phyloP scores from a whole-genome alignment of 2,113 vertebrate species.

The Austrofundulus limnaeus region DNA sequence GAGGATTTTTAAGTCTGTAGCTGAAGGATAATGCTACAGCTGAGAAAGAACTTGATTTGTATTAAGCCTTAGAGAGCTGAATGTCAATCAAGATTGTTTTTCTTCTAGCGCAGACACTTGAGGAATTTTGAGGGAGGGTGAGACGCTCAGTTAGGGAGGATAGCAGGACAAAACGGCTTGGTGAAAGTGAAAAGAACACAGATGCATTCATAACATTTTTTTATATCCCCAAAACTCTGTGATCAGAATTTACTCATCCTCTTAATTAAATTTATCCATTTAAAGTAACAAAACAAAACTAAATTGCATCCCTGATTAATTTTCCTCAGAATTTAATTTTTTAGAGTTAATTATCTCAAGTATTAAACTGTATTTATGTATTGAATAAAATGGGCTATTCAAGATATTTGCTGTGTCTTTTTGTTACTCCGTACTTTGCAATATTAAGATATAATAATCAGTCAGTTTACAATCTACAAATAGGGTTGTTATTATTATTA shows the following conservation, averaged over 20 bases:
- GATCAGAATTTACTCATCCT: neutral
- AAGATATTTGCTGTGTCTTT: too few species aligned
- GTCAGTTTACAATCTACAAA: neutral
- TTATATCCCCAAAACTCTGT: constrained; percentile 2
- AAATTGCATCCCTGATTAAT: too few species aligned
- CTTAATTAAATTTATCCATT: neutral
- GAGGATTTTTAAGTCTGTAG: constrained; percentile 66
- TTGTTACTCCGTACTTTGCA: too few species aligned
- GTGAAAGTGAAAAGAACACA: constrained; percentile 34
- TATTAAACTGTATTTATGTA: too few species aligned
- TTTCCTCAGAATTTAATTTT: too few species aligned
- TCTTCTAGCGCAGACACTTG: constrained; percentile 69
- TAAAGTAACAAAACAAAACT: too few species aligned
- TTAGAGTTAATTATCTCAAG: too few species aligned
- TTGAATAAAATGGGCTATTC: too few species aligned
- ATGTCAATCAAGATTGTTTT: constrained; percentile 79
- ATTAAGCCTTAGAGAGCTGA: constrained; percentile 71
- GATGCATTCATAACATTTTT: constrained; percentile 33
- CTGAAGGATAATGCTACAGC: constrained; percentile 74
- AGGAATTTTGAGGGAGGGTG: constrained; percentile 73
- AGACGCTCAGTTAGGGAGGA: constrained; percentile 53
- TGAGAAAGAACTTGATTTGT: constrained; percentile 61
- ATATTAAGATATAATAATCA: too few species aligned
- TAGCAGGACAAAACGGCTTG: constrained; percentile 31
- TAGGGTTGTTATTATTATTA: too few species aligned